Conservation (phyloP, 92 coral and sea anemone species). For the Ricordea florida region DNA sequence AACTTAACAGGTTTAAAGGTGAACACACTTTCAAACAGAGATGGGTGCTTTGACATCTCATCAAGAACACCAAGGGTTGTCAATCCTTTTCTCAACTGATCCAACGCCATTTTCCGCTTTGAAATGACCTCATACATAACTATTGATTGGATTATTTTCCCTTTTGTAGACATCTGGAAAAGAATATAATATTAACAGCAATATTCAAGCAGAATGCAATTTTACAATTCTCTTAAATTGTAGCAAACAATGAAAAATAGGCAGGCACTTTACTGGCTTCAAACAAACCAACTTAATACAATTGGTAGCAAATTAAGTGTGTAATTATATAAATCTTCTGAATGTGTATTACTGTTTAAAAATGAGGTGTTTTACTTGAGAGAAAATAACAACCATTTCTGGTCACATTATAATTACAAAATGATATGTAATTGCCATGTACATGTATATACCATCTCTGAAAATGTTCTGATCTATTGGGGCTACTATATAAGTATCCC, state of each 20-base stretch:
- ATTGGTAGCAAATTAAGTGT: neutral
- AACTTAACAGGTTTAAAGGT: slow-evolving; percentile 50
- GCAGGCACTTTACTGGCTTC: slow-evolving; percentile 9
- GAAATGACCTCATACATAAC: slow-evolving; percentile 46
- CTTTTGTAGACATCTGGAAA: slow-evolving; percentile 48
- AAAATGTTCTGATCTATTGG: too few species aligned
- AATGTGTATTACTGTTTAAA: neutral
- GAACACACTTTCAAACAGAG: slow-evolving; percentile 54
- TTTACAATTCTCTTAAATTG: neutral
- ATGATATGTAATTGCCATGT: too few species aligned
- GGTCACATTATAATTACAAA: too few species aligned
- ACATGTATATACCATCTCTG: too few species aligned
- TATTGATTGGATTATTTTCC: slow-evolving; percentile 33
- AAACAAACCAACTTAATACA: neutral
- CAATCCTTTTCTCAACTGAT: slow-evolving; percentile 56
- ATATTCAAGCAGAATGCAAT: neutral
- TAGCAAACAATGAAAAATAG: neutral
- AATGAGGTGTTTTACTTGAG: neutral
- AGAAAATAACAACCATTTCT: neutral
- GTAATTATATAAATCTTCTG: neutral
- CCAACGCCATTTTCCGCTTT: slow-evolving; percentile 56
- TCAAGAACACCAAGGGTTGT: slow-evolving; percentile 61
- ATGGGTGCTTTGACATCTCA: slow-evolving; percentile 45
- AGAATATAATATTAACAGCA: neutral
- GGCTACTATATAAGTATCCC: too few species aligned